A percentile compares a stretch with the other conserved stretches of the same genome.
Conservation (phyloP, 2,888 invertebrate genomes). For the Orchestes rusci region DNA sequence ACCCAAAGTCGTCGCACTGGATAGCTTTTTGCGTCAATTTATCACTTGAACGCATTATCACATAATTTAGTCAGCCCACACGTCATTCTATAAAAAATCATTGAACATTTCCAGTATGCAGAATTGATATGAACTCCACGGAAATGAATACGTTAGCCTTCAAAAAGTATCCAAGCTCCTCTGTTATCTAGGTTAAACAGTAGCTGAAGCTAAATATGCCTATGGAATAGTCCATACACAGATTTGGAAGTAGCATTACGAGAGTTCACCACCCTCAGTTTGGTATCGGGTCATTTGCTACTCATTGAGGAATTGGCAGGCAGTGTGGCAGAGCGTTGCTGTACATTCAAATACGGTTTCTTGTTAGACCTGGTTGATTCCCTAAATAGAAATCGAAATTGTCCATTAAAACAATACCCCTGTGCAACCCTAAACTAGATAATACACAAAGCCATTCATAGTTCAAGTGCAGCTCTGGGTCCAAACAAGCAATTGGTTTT, state of each 20-base stretch:
- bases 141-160: no score
- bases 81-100: no score
- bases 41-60: constrained; percentile 13
- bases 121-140: no score
- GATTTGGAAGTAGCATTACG: constrained; percentile 10
- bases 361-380: constrained; percentile 72
- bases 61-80: constrained; percentile 6
- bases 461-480: no score
- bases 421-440: background rate
- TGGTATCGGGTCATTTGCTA: constrained; percentile 42
- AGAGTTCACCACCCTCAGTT: constrained; percentile 9
- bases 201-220: background rate
- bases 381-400: constrained; percentile 45
- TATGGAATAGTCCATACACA: constrained; percentile 9
- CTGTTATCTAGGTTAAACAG: no score
- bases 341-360: constrained; percentile 64
- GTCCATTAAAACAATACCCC: constrained; percentile 5
- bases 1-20: no score
- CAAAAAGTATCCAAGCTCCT: no score
- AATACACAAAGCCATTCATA: background rate
- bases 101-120: no score
- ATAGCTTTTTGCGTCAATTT: constrained; percentile 6
- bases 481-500: no score
- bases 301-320: constrained; percentile 77
- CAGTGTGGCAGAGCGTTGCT: constrained; percentile 81